A percentile compares a stretch with the other conserved stretches of the same genome.
Conservation (phyloP, 1,140 invertebrate species). For the Zaprionus lachaisei region DNA sequence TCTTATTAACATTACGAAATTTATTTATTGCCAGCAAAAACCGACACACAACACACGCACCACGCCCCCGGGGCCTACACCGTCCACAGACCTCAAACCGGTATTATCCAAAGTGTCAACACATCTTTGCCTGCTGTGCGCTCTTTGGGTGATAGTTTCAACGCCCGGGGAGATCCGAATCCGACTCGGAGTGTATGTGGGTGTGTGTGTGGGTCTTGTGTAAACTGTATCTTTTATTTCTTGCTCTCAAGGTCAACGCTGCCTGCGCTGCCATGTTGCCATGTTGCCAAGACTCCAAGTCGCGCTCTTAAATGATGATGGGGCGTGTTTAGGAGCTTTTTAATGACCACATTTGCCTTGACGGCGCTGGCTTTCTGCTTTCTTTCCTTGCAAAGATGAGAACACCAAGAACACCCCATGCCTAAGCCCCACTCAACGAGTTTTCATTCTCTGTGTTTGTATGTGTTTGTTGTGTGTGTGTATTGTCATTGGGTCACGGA, state of each 20-base stretch:
- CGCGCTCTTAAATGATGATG: constrained; percentile 23
- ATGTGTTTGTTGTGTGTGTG: background rate
- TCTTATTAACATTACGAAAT: constrained; percentile 35
- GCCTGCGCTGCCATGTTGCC: constrained; percentile 9
- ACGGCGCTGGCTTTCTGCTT: background rate
- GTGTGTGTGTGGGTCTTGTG: constrained; percentile 31
- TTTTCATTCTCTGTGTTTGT: background rate
- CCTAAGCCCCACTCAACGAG: constrained; percentile 2
- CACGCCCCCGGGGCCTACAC: background rate
- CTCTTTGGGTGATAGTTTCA: constrained; percentile 22
- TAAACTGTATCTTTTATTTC: constrained; percentile 22
- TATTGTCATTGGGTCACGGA: background rate
- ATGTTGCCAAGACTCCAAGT: constrained; percentile 11
- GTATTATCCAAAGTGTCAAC: constrained; percentile 50
- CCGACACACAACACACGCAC: background rate
- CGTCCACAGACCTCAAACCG: constrained; percentile 48
- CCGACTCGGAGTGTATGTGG: constrained; percentile 24
- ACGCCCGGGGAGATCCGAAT: constrained; percentile 19
- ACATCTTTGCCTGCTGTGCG: constrained; percentile 29
- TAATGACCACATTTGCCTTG: constrained; percentile 50
- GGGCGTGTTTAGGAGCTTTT: constrained; percentile 32
- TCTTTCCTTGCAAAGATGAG: constrained; percentile 1
- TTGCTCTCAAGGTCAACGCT: constrained; percentile 27
- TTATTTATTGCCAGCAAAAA: constrained; percentile 13
- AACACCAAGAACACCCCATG: background rate